phyloP scores from a whole-genome alignment of 2,888 invertebrate species.

The Aphrophora alni region DNA sequence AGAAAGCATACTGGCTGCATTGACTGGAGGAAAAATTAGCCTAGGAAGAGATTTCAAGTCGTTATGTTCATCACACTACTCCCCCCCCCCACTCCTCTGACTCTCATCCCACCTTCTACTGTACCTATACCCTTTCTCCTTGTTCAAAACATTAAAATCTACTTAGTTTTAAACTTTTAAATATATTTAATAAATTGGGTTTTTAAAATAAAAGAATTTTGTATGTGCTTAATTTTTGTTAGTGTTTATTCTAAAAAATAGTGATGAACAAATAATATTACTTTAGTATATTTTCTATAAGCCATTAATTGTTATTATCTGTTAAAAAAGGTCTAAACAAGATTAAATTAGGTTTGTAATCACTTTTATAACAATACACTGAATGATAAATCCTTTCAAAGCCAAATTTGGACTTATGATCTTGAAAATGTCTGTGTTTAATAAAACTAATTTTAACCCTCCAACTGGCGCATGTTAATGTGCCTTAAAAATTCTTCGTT shows the following conservation, averaged over 20 bases:
- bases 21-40: conserved; percentile 9
- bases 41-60: neutral
- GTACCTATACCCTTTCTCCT: too few relatives aligned
- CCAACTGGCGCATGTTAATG: too few relatives aligned
- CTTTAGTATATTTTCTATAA: conserved; percentile 12
- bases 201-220: neutral
- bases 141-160: too few relatives aligned
- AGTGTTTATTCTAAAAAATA: conserved; percentile 9
- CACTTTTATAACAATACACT: neutral
- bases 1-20: neutral
- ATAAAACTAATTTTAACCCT: too few relatives aligned
- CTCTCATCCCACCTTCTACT: neutral
- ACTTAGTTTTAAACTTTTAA: too few relatives aligned
- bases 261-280: neutral
- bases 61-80: conserved; percentile 17
- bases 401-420: neutral
- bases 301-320: neutral
- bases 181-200: too few relatives aligned
- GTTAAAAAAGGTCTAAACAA: too few relatives aligned
- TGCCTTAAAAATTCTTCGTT: too few relatives aligned
- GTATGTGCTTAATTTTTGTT: conserved; percentile 9
- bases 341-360: conserved; percentile 13
- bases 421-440: neutral
- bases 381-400: neutral
- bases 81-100: neutral